These are phyloP conservation scores for Noctua janthina DNA, from an alignment of 2,888 invertebrate species.

Conservation along the genomic window DNA sequence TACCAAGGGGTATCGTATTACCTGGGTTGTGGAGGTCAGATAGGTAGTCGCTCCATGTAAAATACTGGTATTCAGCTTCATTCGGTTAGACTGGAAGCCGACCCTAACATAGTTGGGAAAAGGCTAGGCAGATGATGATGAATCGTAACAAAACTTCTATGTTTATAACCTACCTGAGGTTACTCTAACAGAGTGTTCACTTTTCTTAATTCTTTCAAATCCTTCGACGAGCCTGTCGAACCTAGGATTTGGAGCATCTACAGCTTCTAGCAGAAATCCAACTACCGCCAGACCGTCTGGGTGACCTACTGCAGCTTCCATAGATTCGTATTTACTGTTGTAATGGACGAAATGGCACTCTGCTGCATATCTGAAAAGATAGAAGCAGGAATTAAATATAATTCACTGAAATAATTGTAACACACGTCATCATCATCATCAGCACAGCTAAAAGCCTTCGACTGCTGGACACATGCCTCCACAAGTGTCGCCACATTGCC, in stretches of 20 bases:
- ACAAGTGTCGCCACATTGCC: not conserved
- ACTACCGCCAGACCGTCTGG: slow-evolving; percentile 93
- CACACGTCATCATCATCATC: not conserved
- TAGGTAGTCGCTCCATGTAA: no score
- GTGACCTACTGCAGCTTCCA: slow-evolving; percentile 92
- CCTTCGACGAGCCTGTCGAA: slow-evolving; percentile 91
- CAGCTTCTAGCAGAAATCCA: slow-evolving; percentile 92
- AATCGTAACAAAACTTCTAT: not conserved
- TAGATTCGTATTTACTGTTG: slow-evolving; percentile 92
- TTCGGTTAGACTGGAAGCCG: no score
- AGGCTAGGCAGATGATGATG: no score
- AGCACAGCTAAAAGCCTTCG: not conserved
- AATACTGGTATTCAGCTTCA: no score
- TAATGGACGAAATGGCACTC: slow-evolving; percentile 95
- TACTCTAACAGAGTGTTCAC: slow-evolving; percentile 79
- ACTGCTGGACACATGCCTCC: not conserved
- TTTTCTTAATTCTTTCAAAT: slow-evolving; percentile 83
- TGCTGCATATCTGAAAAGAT: slow-evolving; percentile 91
- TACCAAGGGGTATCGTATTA: no score
- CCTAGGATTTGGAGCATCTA: slow-evolving; percentile 90
- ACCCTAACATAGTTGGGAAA: no score
- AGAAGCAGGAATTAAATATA: slow-evolving; percentile 67
- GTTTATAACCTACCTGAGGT: slow-evolving; percentile 74
- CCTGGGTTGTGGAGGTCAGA: no score
- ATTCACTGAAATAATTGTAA: not conserved